Evolutionary conservation across 2,888 invertebrate genomes (phyloP).

Genomic region (Folsomia manolachei): DNA sequence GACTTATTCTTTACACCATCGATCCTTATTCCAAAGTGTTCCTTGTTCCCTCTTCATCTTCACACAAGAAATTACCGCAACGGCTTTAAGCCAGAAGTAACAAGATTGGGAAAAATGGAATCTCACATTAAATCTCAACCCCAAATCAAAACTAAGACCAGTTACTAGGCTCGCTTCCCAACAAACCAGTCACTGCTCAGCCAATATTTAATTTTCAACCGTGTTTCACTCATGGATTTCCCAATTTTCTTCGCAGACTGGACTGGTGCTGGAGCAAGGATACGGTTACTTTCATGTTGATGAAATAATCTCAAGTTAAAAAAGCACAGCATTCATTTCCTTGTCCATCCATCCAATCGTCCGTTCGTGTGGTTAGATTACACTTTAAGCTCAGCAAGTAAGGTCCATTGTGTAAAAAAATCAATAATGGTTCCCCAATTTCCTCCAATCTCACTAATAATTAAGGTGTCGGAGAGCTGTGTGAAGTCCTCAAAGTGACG

Average conservation of each 20-base stretch:
- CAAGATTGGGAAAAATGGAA: too few species aligned
- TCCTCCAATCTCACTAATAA: slow-evolving; percentile 27
- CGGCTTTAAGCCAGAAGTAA: background rate
- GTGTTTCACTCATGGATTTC: background rate
- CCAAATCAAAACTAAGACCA: background rate
- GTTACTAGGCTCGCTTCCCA: background rate
- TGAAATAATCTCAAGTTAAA: background rate
- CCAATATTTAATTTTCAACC: background rate
- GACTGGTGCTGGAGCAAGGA: background rate
- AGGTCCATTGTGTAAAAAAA: slow-evolving; percentile 11
- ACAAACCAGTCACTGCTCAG: background rate
- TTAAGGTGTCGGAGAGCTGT: slow-evolving; percentile 31
- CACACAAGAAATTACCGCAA: slow-evolving; percentile 4
- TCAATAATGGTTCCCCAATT: slow-evolving; percentile 3
- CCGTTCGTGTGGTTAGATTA: background rate
- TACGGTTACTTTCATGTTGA: background rate
- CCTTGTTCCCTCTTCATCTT: too few species aligned
- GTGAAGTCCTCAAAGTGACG: slow-evolving; percentile 25
- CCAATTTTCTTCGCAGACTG: background rate
- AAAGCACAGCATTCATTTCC: background rate
- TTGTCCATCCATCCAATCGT: too few species aligned
- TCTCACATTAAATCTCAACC: slow-evolving; percentile 5
- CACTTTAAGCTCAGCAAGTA: background rate
- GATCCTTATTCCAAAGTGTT: background rate
- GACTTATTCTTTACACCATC: background rate